Conservation (phyloP, 2,888 invertebrate genomes). For the Brachypalpus laphriformis region DNA sequence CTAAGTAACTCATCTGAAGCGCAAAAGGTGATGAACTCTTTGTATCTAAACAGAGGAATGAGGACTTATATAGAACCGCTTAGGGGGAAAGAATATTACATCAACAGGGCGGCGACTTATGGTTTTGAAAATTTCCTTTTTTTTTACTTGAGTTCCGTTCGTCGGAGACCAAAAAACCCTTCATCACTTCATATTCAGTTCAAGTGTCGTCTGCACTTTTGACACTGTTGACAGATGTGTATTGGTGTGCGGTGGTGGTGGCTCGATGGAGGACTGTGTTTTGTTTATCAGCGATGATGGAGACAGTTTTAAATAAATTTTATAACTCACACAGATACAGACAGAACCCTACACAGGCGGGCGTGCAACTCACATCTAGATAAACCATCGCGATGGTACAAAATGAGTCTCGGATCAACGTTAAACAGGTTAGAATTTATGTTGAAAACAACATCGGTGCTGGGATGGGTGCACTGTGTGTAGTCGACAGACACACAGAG, state of each 20-base stretch:
- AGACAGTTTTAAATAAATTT: slow-evolving; percentile 45
- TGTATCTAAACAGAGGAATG: slow-evolving; percentile 37
- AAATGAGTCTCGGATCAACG: slow-evolving; percentile 62
- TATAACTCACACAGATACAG: slow-evolving; percentile 1
- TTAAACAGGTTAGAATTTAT: slow-evolving; percentile 70
- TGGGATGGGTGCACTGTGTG: slow-evolving; percentile 21
- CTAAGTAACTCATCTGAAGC: slow-evolving; percentile 70
- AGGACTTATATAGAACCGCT: slow-evolving; percentile 10
- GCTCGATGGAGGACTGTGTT: slow-evolving; percentile 25
- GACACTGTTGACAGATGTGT: slow-evolving; percentile 67
- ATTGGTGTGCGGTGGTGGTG: slow-evolving; percentile 16
- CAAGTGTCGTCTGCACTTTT: slow-evolving; percentile 73
- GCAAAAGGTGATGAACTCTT: slow-evolving; percentile 73
- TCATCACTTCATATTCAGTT: slow-evolving; percentile 58
- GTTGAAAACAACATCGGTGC: slow-evolving; percentile 37
- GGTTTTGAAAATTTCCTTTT: neutral
- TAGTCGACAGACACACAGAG: neutral
- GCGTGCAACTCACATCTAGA: slow-evolving; percentile 50
- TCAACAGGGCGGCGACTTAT: slow-evolving; percentile 52
- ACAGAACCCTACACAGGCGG: neutral
- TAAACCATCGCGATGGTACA: slow-evolving; percentile 61
- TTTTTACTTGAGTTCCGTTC: slow-evolving; percentile 30
- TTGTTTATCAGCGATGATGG: slow-evolving; percentile 53
- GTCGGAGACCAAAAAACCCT: neutral
- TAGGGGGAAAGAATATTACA: slow-evolving; percentile 31